phyloP scores from a whole-genome alignment of 2,113 vertebrate genomes.

The Crotophaga sulcirostris region DNA sequence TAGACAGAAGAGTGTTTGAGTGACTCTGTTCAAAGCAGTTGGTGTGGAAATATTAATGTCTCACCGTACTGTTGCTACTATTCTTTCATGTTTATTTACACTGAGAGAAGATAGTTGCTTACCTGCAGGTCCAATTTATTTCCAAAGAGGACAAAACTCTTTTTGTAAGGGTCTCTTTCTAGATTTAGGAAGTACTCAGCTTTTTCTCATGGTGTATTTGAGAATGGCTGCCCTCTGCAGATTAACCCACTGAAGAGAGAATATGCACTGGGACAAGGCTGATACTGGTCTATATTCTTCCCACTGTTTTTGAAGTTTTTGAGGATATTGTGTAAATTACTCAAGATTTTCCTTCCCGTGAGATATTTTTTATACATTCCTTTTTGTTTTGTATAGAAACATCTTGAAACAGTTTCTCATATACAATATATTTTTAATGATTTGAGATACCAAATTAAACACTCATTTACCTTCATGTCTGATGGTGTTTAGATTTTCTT shows the following conservation, averaged over 20 bases:
- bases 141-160: not conserved
- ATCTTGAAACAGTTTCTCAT: not conserved
- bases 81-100: not conserved
- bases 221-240: not conserved
- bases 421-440: not conserved
- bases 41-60: not conserved
- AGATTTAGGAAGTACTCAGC: not conserved
- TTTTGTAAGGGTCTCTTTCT: not conserved
- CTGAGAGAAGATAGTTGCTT: not conserved
- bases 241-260: not conserved
- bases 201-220: not conserved
- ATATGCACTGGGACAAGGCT: not conserved
- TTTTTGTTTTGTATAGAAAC: not conserved
- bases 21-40: not conserved
- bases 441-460: not conserved
- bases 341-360: not conserved
- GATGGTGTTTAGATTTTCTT: not conserved
- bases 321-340: not conserved
- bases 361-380: not conserved
- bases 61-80: not conserved
- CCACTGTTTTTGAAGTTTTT: not conserved
- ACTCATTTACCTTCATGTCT: not conserved
- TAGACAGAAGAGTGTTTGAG: not conserved
- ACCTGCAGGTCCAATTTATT: not conserved
- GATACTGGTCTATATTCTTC: not conserved